Evolutionary conservation across 2,113 vertebrate genomes (phyloP).

Genomic region (Heloderma charlesbogerti): DNA sequence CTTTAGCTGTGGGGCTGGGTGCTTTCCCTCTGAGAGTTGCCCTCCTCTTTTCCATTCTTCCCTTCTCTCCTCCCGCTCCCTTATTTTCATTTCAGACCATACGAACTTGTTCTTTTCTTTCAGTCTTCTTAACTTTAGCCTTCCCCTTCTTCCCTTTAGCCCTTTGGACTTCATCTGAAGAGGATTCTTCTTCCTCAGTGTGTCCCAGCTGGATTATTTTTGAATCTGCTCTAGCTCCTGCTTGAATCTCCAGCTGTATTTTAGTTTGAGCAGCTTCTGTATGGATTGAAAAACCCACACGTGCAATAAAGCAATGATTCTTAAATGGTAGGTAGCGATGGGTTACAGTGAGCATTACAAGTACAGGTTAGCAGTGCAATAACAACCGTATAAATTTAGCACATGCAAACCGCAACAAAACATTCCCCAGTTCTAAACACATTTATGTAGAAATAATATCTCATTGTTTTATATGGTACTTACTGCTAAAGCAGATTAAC

Average conservation of each 20-base stretch:
- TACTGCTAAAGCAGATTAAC: too few relatives aligned
- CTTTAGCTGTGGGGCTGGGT: too few relatives aligned
- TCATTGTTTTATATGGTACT: background rate
- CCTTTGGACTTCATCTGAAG: background rate
- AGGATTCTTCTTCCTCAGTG: slow-evolving; percentile 32
- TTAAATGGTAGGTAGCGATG: background rate
- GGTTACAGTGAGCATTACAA: background rate
- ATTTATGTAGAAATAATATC: background rate
- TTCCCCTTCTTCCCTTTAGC: slow-evolving; percentile 46
- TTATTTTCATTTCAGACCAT: slow-evolving; percentile 24
- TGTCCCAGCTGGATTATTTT: slow-evolving; percentile 75
- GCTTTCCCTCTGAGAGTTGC: too few relatives aligned
- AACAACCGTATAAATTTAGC: background rate
- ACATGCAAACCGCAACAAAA: background rate
- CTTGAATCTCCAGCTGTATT: slow-evolving; percentile 82
- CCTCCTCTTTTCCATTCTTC: background rate
- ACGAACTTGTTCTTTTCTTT: slow-evolving; percentile 59
- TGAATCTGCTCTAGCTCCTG: slow-evolving; percentile 80
- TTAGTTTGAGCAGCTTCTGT: slow-evolving; percentile 78
- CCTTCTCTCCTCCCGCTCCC: background rate
- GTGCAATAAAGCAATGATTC: background rate
- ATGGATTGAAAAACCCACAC: slow-evolving; percentile 41
- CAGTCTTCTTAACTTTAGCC: slow-evolving; percentile 79
- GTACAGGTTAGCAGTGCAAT: background rate
- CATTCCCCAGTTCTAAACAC: background rate